phyloP scores from a whole-genome alignment of 2,113 vertebrate species.

The Dipodomys spectabilis region DNA sequence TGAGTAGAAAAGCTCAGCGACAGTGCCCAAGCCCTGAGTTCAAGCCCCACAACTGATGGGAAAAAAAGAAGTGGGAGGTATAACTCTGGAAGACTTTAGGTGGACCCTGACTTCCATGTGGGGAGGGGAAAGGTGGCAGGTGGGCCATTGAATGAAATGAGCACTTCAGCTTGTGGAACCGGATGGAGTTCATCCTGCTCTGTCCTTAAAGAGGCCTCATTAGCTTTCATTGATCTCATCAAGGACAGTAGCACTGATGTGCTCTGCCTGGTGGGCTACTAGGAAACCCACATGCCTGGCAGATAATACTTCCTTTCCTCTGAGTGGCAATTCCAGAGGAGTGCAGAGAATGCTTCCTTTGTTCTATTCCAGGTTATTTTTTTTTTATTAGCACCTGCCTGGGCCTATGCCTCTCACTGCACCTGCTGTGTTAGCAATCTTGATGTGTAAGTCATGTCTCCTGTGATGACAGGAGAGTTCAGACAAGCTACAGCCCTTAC shows the following conservation, averaged over 20 bases:
- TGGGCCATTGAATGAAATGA: background rate
- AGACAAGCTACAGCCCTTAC: background rate
- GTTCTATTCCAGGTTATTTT: background rate
- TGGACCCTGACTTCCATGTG: background rate
- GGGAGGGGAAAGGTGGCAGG: background rate
- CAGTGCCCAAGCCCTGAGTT: too few relatives aligned
- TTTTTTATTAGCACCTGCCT: conserved; percentile 43
- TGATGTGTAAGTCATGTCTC: fast-evolving
- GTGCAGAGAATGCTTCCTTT: conserved; percentile 10
- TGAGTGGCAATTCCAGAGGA: background rate
- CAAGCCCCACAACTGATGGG: too few relatives aligned
- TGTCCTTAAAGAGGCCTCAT: background rate
- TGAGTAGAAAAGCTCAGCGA: too few relatives aligned
- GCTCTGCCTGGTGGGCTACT: background rate
- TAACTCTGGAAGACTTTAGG: background rate
- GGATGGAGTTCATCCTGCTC: background rate
- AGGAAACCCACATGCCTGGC: background rate
- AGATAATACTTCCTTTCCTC: background rate
- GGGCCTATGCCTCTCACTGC: background rate
- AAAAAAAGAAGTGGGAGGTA: background rate
- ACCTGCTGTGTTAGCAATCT: conserved; percentile 53
- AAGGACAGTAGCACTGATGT: background rate
- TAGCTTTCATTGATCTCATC: too few relatives aligned
- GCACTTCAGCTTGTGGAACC: background rate
- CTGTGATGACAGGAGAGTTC: background rate